phyloP scores from a whole-genome alignment of 2,888 invertebrate species.

The Synergus itoensis region DNA sequence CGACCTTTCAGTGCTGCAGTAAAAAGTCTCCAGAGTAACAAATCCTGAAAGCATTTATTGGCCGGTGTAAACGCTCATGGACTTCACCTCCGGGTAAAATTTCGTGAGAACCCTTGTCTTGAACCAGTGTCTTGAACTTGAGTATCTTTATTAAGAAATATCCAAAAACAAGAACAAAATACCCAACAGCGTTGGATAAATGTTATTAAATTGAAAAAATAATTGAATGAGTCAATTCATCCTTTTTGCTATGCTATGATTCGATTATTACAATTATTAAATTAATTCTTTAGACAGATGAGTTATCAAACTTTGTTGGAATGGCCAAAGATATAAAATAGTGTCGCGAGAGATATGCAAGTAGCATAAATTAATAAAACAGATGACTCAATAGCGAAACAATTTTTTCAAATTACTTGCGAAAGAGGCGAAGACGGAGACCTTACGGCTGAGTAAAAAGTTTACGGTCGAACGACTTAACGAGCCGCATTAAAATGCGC shows the following conservation, averaged over 20 bases:
- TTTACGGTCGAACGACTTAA: slow-evolving; percentile 52
- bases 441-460: slow-evolving; percentile 43
- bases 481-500: slow-evolving; percentile 52
- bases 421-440: neutral
- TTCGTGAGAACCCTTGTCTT: slow-evolving; percentile 31
- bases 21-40: slow-evolving; percentile 38
- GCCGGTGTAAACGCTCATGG: slow-evolving; percentile 20
- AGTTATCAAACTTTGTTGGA: too few relatives aligned
- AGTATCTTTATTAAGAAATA: slow-evolving; percentile 15
- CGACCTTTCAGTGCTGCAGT: slow-evolving; percentile 23
- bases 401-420: neutral
- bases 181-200: neutral
- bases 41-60: slow-evolving; percentile 41
- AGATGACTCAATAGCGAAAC: neutral
- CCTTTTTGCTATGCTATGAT: neutral
- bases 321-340: neutral
- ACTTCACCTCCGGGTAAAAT: slow-evolving; percentile 33
- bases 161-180: slow-evolving; percentile 11
- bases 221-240: neutral
- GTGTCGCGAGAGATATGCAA: neutral
- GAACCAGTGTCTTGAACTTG: neutral
- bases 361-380: neutral
- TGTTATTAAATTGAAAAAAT: neutral
- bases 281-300: too few relatives aligned
- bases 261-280: too few relatives aligned